These are phyloP conservation scores for Papilio glaucus DNA, from an alignment of 1,140 invertebrate genomes.

Conservation along the genomic window DNA sequence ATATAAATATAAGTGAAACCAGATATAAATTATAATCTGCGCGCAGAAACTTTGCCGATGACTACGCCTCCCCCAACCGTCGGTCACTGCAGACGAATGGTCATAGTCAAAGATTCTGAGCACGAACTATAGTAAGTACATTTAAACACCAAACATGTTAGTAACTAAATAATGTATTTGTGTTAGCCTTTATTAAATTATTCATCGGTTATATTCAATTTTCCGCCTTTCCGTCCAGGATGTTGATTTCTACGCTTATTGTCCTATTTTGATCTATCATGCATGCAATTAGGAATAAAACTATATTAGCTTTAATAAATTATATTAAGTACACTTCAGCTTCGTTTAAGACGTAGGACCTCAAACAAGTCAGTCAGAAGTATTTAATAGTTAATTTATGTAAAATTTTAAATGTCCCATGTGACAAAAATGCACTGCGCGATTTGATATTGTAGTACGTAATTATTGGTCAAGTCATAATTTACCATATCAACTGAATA, in stretches of 20 bases:
- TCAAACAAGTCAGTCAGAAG: too few species aligned
- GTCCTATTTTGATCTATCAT: neutral
- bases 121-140: constrained; percentile 8
- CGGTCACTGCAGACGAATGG: too few species aligned
- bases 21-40: too few species aligned
- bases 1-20: neutral
- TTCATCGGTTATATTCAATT: constrained; percentile 4
- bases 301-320: neutral
- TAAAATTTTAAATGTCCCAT: constrained; percentile 46
- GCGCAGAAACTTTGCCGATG: too few species aligned
- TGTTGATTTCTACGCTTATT: neutral
- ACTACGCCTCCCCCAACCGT: too few species aligned
- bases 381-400: constrained; percentile 44
- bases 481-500: constrained; percentile 53
- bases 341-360: constrained; percentile 39
- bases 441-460: constrained; percentile 73
- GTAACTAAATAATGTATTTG: neutral
- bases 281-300: constrained; percentile 7
- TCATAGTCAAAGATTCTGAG: too few species aligned
- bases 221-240: constrained; percentile 39
- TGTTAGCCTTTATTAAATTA: neutral
- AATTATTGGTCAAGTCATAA: constrained; percentile 55
- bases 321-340: constrained; percentile 28
- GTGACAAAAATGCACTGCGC: constrained; percentile 67
- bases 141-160: constrained; percentile 24